Evolutionary conservation across 2,888 invertebrate genomes (phyloP), one percentile per base, ranked within the genome.

Genomic region (Omphaloscelis lunosa): DNA sequence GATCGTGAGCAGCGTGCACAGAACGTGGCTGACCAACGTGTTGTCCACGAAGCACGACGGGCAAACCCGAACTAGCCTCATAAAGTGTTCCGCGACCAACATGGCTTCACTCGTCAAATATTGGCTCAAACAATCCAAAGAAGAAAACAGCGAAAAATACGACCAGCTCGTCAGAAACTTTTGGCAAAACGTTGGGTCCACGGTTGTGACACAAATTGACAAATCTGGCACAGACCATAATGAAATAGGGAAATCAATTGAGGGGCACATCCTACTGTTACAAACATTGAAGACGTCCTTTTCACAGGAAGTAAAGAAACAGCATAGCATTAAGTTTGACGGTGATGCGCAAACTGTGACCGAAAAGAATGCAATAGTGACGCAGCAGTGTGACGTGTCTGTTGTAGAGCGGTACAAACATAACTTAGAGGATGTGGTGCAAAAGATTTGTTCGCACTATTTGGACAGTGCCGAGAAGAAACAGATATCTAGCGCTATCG

Each of bases 381-480:
- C 71, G 6, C 79, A 66, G 67, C 83, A 70, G 12, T 78, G 88
- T 20, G 94, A 93, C 72, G 78, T 86, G 2, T 29, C 84, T 0
- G 65, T 84, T 0, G 91, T 92, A 20, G 88, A 93, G 9, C 84
- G 93, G 34, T 97, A 97, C 88, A 84, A 91, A 7, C 92, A 94
- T 45, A 95, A 96, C 79, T 88, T 98, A 29, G 92, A 96, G 45
- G 91, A 94, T 0, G 88, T 97, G 0, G 97, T 96, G 0, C 94
- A 96, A 72, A 94, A 91, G 29, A 88, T 97, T 0, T 97, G 97
- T 83, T 91, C 94, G 5, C 93, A 95, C 23, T 98, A 97, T 90
- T 95, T 98, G 23, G 95, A 96, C n/a, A 97, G 97, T 74, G 97
- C 97, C 0, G 92, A 93, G 7, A 90, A 92, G 15, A 93, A 94